Evolutionary conservation across 2,888 invertebrate genomes (phyloP).

Genomic region (Macropis europaea): DNA sequence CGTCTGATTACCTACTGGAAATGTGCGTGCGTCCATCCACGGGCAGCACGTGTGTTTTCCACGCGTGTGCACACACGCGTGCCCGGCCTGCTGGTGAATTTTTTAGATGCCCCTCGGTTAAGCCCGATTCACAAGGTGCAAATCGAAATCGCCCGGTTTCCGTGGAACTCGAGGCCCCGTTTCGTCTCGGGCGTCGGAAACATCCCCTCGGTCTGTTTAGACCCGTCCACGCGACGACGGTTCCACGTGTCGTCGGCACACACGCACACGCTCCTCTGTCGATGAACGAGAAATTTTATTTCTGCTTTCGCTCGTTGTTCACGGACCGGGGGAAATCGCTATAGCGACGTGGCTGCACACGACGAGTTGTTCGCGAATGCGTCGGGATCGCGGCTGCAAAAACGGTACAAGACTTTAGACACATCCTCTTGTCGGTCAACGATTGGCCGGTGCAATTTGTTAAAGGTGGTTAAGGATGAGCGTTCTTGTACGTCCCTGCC

Average conservation of each 20-base stretch:
- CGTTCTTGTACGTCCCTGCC: slow-evolving; percentile 63
- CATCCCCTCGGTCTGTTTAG: too few species aligned
- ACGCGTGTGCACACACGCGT: slow-evolving; percentile 49
- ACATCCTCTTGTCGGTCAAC: slow-evolving; percentile 57
- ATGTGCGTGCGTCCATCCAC: slow-evolving; percentile 57
- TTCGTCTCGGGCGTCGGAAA: too few species aligned
- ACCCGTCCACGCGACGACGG: too few species aligned
- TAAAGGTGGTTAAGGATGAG: slow-evolving; percentile 66
- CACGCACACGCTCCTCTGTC: neutral
- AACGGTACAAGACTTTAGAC: slow-evolving; percentile 56
- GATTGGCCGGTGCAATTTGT: slow-evolving; percentile 64
- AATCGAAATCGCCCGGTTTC: slow-evolving; percentile 4
- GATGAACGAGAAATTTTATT: neutral
- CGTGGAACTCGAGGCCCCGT: neutral
- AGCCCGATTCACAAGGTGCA: slow-evolving; percentile 41
- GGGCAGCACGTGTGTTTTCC: slow-evolving; percentile 56
- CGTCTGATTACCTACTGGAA: slow-evolving; percentile 60
- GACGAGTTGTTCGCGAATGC: slow-evolving; percentile 55
- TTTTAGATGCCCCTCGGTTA: slow-evolving; percentile 46
- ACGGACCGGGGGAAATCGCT: neutral
- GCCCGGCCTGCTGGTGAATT: slow-evolving; percentile 48
- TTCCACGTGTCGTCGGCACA: neutral
- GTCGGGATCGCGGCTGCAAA: slow-evolving; percentile 40
- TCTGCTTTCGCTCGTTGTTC: neutral
- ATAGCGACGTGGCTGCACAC: slow-evolving; percentile 28